Evolutionary conservation across 2,888 invertebrate genomes (phyloP).

Genomic region (Calameuta pallipes): DNA sequence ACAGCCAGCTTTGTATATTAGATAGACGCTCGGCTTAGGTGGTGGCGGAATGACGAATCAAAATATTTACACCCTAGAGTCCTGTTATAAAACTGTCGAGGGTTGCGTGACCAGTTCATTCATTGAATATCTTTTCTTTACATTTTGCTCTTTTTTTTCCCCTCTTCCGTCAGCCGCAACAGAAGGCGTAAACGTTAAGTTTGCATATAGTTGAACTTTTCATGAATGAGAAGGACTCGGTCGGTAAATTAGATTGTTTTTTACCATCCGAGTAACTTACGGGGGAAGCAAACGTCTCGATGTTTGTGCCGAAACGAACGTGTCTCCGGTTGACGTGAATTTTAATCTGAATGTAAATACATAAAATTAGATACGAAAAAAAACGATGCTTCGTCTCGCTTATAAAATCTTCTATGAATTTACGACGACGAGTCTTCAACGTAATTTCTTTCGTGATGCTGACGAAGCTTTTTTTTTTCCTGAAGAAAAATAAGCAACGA

Average conservation of each 20-base stretch:
- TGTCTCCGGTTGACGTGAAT: neutral
- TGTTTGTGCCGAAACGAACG: neutral
- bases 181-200: neutral
- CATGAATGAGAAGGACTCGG: neutral
- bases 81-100: neutral
- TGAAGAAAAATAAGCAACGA: neutral
- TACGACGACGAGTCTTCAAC: neutral
- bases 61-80: slow-evolving; percentile 1
- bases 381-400: neutral
- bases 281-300: neutral
- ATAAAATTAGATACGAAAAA: neutral
- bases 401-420: neutral
- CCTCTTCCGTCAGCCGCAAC: neutral
- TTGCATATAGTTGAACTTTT: neutral
- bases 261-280: neutral
- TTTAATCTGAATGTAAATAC: neutral
- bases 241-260: neutral
- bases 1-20: neutral
- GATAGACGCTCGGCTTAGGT: neutral
- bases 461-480: neutral
- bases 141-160: neutral
- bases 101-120: neutral
- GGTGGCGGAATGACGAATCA: neutral
- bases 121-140: neutral
- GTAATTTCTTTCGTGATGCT: neutral